Conservation (phyloP, 2,888 invertebrate genomes). For the Zelleria hepariella region DNA sequence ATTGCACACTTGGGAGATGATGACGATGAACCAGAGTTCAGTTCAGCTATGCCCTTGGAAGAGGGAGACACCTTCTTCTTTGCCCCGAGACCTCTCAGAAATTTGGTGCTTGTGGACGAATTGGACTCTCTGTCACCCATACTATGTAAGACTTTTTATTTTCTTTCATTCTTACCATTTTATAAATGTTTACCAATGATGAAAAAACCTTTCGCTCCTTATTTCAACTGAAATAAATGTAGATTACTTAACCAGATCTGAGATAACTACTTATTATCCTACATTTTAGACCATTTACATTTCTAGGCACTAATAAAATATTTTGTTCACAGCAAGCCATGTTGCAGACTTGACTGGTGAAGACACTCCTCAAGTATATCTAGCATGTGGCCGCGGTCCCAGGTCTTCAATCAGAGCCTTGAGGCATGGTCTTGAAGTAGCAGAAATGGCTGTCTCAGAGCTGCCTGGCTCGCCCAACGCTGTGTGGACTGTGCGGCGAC, state of each 20-base stretch:
- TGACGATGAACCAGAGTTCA: conserved; percentile 98
- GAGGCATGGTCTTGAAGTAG: conserved; percentile 97
- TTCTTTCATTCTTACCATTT: not conserved
- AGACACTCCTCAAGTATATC: conserved; percentile 98
- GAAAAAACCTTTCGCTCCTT: conserved; percentile 64
- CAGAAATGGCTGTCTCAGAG: conserved; percentile 99
- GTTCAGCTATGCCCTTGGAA: conserved; percentile 97
- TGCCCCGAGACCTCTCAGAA: conserved; percentile 92
- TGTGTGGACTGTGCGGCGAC: conserved; percentile 98
- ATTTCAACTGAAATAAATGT: conserved; percentile 75
- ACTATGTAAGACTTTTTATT: conserved; percentile 80
- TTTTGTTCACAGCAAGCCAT: conserved; percentile 76
- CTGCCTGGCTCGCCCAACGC: conserved; percentile 99
- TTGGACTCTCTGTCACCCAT: conserved; percentile 96
- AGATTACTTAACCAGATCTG: conserved; percentile 67
- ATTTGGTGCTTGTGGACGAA: conserved; percentile 97
- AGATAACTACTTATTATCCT: too few species aligned
- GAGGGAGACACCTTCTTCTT: conserved; percentile 99
- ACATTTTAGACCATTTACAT: not conserved
- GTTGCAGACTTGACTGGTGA: conserved; percentile 97
- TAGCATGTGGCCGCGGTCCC: conserved; percentile 96
- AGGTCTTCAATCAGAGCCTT: conserved; percentile 93
- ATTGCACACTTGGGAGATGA: conserved; percentile 99
- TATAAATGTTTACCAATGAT: conserved; percentile 35
- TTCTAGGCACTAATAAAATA: not conserved